Conservation (phyloP, 1,140 invertebrate genomes). For the Cyrtorhinus lividipennis region DNA sequence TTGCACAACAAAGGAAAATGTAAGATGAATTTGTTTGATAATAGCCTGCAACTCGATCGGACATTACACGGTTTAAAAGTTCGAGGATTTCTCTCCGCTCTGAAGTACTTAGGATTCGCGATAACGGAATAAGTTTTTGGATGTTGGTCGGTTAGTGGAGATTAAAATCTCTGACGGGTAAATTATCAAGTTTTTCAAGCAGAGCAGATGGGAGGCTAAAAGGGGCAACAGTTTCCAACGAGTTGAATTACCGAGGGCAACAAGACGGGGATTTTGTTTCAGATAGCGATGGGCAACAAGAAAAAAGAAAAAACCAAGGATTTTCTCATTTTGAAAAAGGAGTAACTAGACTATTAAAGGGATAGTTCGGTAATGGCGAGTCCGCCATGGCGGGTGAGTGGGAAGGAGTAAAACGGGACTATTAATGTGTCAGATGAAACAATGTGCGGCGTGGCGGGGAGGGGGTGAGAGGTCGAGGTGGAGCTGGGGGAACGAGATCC, state of each 20-base stretch:
- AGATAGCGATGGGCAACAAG: too few relatives aligned
- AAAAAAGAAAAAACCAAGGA: neutral
- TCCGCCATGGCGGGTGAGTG: neutral
- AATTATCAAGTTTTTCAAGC: neutral
- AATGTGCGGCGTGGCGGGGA: neutral
- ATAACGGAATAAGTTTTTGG: too few relatives aligned
- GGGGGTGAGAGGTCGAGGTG: neutral
- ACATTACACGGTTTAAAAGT: too few relatives aligned
- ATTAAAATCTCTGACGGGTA: neutral
- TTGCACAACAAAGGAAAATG: too few relatives aligned
- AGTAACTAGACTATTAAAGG: conserved; percentile 2
- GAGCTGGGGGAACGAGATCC: neutral
- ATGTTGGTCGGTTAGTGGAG: too few relatives aligned
- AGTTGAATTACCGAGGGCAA: neutral
- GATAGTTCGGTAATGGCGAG: neutral
- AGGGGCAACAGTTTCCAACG: neutral
- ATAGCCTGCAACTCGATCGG: too few relatives aligned
- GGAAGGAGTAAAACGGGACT: neutral
- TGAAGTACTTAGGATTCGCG: too few relatives aligned
- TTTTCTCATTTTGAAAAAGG: neutral
- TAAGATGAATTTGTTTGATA: too few relatives aligned
- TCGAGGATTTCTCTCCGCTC: too few relatives aligned
- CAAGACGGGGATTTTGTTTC: too few relatives aligned
- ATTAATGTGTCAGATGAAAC: conserved; percentile 7
- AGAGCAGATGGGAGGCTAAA: neutral